These are phyloP conservation scores for Nannoperca obscura DNA, from an alignment of 2,797 vertebrate genomes.

Conservation along the genomic window DNA sequence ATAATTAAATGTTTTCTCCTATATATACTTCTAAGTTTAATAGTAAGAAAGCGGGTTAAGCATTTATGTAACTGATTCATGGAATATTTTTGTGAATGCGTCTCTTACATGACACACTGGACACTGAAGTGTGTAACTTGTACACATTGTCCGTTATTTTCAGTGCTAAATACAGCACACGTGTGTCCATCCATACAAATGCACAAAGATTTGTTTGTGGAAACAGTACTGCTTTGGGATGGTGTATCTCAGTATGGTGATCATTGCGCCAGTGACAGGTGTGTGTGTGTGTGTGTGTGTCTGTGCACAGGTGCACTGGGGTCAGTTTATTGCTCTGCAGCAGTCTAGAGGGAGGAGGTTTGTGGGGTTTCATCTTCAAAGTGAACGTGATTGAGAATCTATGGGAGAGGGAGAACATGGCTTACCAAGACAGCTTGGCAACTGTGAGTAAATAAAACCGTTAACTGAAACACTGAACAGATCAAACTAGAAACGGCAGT, in stretches of 20 bases:
- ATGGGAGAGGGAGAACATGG: conserved; percentile 29
- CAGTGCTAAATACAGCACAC: not conserved
- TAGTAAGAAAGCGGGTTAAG: not conserved
- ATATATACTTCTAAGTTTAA: not conserved
- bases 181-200: not conserved
- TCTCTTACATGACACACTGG: not conserved
- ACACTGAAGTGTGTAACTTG: not conserved
- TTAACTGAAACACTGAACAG: not conserved
- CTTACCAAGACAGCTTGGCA: conserved; percentile 21
- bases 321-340: conserved; percentile 35
- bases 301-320: conserved; percentile 2
- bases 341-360: conserved; percentile 26
- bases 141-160: not conserved
- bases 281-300: conserved; percentile 42
- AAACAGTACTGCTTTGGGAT: not conserved
- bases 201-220: conserved; percentile 1
- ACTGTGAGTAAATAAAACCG: conserved; percentile 35
- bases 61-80: not conserved
- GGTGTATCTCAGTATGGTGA: conserved; percentile 5
- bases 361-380: conserved; percentile 32
- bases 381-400: conserved; percentile 36
- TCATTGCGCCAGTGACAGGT: conserved; percentile 38
- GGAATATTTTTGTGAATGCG: not conserved
- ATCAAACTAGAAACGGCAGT: not conserved
- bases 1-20: not conserved